phyloP scores from a whole-genome alignment of 2,888 invertebrate genomes.

The Phragmatobia fuliginosa region DNA sequence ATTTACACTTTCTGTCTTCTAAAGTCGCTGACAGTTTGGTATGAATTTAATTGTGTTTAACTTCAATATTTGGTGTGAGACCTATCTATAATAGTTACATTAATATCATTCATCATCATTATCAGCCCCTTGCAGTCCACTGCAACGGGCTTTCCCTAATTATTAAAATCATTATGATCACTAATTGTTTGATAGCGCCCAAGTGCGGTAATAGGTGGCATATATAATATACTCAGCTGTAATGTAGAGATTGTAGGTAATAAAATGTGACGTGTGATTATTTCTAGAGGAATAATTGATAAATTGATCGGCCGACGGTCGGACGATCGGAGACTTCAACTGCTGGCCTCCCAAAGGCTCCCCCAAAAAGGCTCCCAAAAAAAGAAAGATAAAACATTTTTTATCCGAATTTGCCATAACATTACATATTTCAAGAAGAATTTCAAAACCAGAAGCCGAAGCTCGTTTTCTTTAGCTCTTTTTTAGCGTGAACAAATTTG shows the following conservation, averaged over 20 bases:
- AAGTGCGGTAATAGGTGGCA: constrained; percentile 25
- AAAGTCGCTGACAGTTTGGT: no score
- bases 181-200: constrained; percentile 14
- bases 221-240: constrained; percentile 33
- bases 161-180: constrained; percentile 1
- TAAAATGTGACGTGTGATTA: constrained; percentile 20
- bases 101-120: no score
- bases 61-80: not conserved
- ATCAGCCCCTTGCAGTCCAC: no score
- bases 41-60: no score
- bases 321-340: no score
- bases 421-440: not conserved
- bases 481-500: no score
- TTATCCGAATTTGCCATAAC: not conserved
- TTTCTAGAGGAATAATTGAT: constrained; percentile 14
- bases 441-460: not conserved
- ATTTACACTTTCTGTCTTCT: no score
- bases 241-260: constrained; percentile 18
- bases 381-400: not conserved
- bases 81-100: constrained; percentile 16
- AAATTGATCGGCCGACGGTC: no score
- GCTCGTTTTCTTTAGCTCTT: no score
- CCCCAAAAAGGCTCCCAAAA: no score
- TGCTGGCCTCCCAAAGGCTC: no score
- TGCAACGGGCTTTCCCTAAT: no score